Evolutionary conservation across 2,888 invertebrate genomes (phyloP).

Genomic region (Amaurobius ferox): DNA sequence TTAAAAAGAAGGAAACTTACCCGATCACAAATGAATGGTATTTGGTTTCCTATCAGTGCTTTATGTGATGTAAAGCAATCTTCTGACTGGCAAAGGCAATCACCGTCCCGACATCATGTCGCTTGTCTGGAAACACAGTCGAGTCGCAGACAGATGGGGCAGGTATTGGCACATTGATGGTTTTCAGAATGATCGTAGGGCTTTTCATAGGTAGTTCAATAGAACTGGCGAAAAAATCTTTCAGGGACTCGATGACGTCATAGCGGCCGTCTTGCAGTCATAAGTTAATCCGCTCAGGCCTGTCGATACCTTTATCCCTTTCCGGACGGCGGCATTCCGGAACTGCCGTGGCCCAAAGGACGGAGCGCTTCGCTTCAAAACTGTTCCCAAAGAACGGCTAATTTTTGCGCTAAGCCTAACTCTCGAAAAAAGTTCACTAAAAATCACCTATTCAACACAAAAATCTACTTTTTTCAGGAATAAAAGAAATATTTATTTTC

Average conservation of each 20-base stretch:
- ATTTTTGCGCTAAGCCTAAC: too few species aligned
- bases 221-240: background rate
- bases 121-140: background rate
- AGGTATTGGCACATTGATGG: background rate
- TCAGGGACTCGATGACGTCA: background rate
- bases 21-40: background rate
- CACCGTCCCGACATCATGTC: conserved; percentile 7
- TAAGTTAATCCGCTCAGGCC: background rate
- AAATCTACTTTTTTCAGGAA: too few species aligned
- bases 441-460: too few species aligned
- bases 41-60: background rate
- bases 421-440: too few species aligned
- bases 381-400: too few species aligned
- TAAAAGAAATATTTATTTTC: too few species aligned
- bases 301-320: too few species aligned
- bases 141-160: background rate
- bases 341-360: too few species aligned
- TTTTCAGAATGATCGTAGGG: background rate
- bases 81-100: conserved; percentile 1
- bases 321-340: too few species aligned
- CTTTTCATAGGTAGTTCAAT: conserved; percentile 19
- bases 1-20: background rate
- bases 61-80: conserved; percentile 16
- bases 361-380: too few species aligned
- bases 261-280: background rate